Evolutionary conservation across 2,797 vertebrate species (phyloP).

Genomic region (Mormyrops boulengeri): DNA sequence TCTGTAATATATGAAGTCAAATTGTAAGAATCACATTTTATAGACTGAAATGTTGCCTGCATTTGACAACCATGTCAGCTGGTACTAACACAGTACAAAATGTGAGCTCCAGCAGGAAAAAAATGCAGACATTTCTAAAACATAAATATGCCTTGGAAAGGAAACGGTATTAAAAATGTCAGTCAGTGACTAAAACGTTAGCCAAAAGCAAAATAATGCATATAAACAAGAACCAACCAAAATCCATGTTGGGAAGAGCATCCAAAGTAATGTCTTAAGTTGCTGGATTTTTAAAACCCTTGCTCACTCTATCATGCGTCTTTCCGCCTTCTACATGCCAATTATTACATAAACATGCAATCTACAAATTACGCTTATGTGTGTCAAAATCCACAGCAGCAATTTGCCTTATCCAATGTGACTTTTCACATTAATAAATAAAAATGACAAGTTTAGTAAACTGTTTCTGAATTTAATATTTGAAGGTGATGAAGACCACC

Average conservation of each 20-base stretch:
- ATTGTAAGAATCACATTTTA: not conserved
- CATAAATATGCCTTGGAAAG: not conserved
- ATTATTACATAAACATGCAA: not conserved
- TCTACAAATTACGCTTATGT: not conserved
- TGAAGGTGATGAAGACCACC: not conserved
- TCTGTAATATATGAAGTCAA: not conserved
- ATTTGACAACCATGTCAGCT: not conserved
- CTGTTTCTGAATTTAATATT: not conserved
- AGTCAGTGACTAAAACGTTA: not conserved
- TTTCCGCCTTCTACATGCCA: not conserved
- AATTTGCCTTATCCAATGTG: not conserved
- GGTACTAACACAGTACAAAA: not conserved
- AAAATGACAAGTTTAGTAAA: not conserved
- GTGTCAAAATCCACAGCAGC: not conserved
- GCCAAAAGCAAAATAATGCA: not conserved
- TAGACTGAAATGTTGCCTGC: not conserved
- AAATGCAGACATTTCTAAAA: not conserved
- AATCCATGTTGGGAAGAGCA: not conserved
- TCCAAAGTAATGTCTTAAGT: not conserved
- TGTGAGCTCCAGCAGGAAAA: not conserved
- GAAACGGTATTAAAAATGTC: constrained; percentile 1
- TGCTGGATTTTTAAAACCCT: not conserved
- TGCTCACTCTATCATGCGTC: not conserved
- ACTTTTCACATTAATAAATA: not conserved
- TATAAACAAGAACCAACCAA: not conserved